Percentiles rank a stretch among this genome's conserved stretches.
phyloP scores from a whole-genome alignment of 2,113 vertebrate species.

The Thymallus thymallus region DNA sequence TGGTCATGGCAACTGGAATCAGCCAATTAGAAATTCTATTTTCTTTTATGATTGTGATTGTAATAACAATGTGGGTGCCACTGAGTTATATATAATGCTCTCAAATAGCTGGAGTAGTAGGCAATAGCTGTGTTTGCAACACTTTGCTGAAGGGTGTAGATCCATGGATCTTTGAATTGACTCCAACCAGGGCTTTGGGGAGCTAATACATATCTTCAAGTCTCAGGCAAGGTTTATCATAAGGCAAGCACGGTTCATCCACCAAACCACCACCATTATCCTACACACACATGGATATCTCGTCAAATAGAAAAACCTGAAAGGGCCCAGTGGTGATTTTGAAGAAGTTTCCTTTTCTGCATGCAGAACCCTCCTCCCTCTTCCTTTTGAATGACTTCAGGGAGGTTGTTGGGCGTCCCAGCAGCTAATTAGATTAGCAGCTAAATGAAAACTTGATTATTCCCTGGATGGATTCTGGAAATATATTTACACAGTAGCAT shows the following conservation, averaged over 20 bases:
- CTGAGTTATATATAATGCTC: not conserved
- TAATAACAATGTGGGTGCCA: not conserved
- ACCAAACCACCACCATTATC: no score
- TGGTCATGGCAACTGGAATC: not conserved
- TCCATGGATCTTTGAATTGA: not conserved
- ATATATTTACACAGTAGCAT: conserved; percentile 65
- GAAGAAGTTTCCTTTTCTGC: conserved; percentile 37
- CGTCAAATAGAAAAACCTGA: conserved; percentile 5
- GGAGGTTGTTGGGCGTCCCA: conserved; percentile 39
- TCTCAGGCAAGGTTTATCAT: no score
- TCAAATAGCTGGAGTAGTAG: not conserved
- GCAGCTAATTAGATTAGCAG: conserved; percentile 73
- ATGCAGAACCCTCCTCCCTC: not conserved
- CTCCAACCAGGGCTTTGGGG: not conserved
- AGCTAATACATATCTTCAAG: no score
- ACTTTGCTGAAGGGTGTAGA: no score
- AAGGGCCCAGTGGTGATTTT: conserved; percentile 40
- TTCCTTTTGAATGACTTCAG: conserved; percentile 50
- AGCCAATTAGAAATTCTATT: not conserved
- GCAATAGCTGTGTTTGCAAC: not conserved
- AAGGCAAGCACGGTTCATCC: no score
- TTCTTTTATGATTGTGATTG: no score
- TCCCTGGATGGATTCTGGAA: conserved; percentile 59
- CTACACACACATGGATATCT: not conserved
- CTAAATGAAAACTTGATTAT: conserved; percentile 77